Percentiles rank a stretch among this genome's conserved stretches.
phyloP scores from a whole-genome alignment of 2,888 invertebrate species.

The Isoperla grammatica region DNA sequence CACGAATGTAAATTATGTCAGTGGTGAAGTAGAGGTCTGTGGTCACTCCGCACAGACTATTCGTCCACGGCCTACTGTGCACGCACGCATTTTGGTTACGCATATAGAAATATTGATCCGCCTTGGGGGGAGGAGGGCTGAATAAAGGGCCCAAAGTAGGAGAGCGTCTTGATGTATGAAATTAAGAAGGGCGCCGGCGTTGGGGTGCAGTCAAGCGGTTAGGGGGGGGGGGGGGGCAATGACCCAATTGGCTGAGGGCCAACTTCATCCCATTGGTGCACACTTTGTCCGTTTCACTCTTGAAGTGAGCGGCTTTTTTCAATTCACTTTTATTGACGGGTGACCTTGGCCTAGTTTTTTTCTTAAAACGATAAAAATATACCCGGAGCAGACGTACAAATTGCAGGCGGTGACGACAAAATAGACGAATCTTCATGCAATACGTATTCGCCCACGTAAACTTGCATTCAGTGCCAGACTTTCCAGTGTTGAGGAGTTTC shows the following conservation, averaged over 20 bases:
- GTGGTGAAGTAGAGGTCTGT: too few species aligned
- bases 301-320: not conserved
- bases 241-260: constrained; percentile 3
- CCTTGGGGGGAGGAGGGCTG: constrained; percentile 1
- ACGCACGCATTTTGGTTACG: constrained; percentile 8
- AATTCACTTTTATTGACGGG: not conserved
- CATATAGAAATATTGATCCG: constrained; percentile 14
- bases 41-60: too few species aligned
- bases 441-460: too few species aligned
- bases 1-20: too few species aligned
- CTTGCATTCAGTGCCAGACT: too few species aligned
- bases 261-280: not conserved
- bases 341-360: constrained; percentile 9
- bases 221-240: too few species aligned
- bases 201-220: not conserved
- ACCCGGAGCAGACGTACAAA: not conserved
- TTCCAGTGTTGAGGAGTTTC: too few species aligned
- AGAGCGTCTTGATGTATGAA: constrained; percentile 1
- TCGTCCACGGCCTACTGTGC: not conserved
- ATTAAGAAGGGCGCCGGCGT: not conserved
- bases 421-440: too few species aligned
- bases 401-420: too few species aligned
- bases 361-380: constrained; percentile 10
- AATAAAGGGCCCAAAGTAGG: not conserved
- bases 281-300: not conserved